Base-by-base conservation (phyloP, 2,888 invertebrate species). In the Tetropium fuscum region DNA sequence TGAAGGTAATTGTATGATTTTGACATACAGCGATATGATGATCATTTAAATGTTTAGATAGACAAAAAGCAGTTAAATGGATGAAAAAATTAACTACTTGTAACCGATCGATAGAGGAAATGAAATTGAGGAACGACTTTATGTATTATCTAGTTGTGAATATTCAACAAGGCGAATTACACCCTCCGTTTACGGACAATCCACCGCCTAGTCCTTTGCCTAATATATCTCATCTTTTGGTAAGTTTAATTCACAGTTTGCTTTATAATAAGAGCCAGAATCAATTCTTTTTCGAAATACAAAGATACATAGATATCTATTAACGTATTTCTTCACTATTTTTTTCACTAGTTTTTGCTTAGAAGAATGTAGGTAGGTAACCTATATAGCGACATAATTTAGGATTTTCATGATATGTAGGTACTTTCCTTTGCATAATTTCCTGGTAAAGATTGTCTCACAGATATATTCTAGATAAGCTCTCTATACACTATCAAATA, bases 121-220 rank as follows among this genome's bases (percentile, higher is more conserved):
- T 85, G 81, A 82, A 80, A 65, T 70, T 85, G 10, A 75, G 86
- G 30, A 86, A 86, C 70, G 84, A 85, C 69, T 84, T 85, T 65
- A 83, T 86, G 80, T 84, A 83, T 70, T 83, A 83, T 68, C 75
- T 86, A 58, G 83, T 85, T 0, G 72, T 82, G 25, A 83, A 83
- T 61, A 81, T 84, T 38, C 83, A 84, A 64, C 76, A 78, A 41
- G 83, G 83, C 1, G 80, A 81, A 60, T 71, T 86, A 40, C 80
- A 79, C 40, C 73, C 82, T 2, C 86, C 86, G 0, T 86, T 86
- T 68, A 77, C 74, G 13, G 80, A 83, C 38, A 81, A 80, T 38
- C 85, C 86, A n/a, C 85, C 84, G 2, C 71, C 78, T 19, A 82
- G 82, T 13, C 80, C 83, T 0, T 69, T 85, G 8, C 77, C 82